These are phyloP conservation scores for Salvator merianae DNA, from an alignment of 2,113 vertebrate species.

Conservation along the genomic window DNA sequence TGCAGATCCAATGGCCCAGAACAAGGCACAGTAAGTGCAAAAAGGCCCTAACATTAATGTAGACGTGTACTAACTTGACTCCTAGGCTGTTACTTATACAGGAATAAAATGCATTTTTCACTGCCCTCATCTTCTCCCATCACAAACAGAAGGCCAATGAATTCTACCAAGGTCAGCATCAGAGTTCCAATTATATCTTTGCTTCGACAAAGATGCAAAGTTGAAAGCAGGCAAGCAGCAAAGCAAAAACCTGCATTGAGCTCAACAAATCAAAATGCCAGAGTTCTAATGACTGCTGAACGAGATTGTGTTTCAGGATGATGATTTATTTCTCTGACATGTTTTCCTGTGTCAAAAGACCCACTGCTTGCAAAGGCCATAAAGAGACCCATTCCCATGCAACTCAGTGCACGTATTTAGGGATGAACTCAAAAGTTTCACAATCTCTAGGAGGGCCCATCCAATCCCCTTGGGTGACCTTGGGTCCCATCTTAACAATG, in stretches of 20 bases:
- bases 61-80: not conserved
- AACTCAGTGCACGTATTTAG: too few relatives aligned
- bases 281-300: not conserved
- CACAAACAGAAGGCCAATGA: not conserved
- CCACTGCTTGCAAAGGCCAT: slow-evolving; percentile 79
- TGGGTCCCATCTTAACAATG: too few relatives aligned
- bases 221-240: slow-evolving; percentile 3
- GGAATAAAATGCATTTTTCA: slow-evolving; percentile 24
- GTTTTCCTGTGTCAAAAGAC: slow-evolving; percentile 74
- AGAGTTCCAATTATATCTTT: slow-evolving; percentile 29
- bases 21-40: too few relatives aligned
- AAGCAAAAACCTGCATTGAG: not conserved
- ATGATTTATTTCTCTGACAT: slow-evolving; percentile 15
- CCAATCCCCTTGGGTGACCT: too few relatives aligned
- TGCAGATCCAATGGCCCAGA: too few relatives aligned
- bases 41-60: too few relatives aligned
- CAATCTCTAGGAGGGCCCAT: too few relatives aligned
- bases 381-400: slow-evolving; percentile 78
- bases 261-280: slow-evolving; percentile 15
- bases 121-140: slow-evolving; percentile 9
- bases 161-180: slow-evolving; percentile 21
- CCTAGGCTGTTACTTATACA: slow-evolving; percentile 11
- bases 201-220: slow-evolving; percentile 28
- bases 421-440: too few relatives aligned
- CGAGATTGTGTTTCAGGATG: not conserved